A percentile compares a stretch with the other conserved stretches of the same genome.
These are phyloP conservation scores for Drosophila guanche DNA, from an alignment of 1,140 invertebrate genomes.

Conservation along the genomic window DNA sequence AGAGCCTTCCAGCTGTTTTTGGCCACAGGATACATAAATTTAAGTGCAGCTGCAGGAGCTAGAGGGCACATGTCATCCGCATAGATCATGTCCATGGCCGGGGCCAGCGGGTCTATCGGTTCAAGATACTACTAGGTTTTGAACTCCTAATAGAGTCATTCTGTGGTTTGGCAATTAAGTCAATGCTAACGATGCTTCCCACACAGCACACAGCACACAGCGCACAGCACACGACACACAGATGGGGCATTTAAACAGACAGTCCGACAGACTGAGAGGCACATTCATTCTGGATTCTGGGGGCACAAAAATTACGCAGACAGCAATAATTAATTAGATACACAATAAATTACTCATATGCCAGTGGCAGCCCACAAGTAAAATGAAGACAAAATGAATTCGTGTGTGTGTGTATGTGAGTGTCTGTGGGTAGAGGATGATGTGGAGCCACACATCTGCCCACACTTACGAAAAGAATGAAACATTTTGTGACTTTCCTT, in stretches of 20 bases:
- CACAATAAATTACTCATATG: constrained; percentile 70
- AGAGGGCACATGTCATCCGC: constrained; percentile 28
- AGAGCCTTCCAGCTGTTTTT: constrained; percentile 13
- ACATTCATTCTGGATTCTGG: constrained; percentile 21
- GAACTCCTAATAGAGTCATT: constrained; percentile 48
- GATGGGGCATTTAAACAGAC: constrained; percentile 15
- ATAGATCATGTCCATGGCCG: constrained; percentile 48
- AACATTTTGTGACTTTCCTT: constrained; percentile 6
- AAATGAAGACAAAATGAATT: constrained; percentile 30
- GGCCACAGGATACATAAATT: constrained; percentile 54
- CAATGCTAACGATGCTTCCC: constrained; percentile 48
- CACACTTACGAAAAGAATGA: neutral
- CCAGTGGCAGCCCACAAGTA: constrained; percentile 56
- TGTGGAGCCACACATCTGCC: neutral
- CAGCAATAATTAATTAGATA: constrained; percentile 73
- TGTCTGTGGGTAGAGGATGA: constrained; percentile 8
- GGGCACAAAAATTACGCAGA: constrained; percentile 55
- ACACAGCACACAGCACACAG: constrained; percentile 13
- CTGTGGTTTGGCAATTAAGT: constrained; percentile 53
- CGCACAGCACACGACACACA: neutral
- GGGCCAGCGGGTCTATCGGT: constrained; percentile 14
- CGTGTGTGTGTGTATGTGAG: constrained; percentile 25
- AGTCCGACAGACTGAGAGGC: constrained; percentile 22
- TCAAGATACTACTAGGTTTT: constrained; percentile 28
- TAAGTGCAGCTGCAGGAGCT: constrained; percentile 6